Conservation (phyloP, 2,888 invertebrate genomes). For the Drosophila neonasuta region DNA sequence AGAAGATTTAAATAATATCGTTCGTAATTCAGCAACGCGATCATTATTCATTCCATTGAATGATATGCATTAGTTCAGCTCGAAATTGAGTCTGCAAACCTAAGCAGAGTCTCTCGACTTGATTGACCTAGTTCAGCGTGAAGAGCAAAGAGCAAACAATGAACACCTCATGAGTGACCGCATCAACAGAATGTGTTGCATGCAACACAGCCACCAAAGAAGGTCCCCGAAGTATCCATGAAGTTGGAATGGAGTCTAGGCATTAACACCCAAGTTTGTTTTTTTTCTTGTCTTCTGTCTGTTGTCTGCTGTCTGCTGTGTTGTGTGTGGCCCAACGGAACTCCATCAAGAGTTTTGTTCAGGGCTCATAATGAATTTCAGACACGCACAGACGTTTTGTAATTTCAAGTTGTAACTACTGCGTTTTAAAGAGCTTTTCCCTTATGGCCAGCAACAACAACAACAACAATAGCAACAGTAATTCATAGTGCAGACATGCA, state of each 20-base stretch:
- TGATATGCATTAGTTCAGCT: conserved; percentile 7
- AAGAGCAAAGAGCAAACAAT: conserved; percentile 66
- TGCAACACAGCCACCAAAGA: conserved; percentile 19
- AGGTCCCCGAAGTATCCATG: neutral
- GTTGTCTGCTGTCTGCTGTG: conserved; percentile 13
- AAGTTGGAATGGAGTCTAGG: conserved; percentile 30
- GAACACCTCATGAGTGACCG: conserved; percentile 62
- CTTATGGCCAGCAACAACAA: conserved; percentile 43
- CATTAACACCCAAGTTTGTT: conserved; percentile 61
- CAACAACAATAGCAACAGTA: too few relatives aligned
- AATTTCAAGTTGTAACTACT: conserved; percentile 72
- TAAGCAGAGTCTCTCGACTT: conserved; percentile 21
- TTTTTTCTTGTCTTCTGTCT: neutral
- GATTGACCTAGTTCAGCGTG: conserved; percentile 65
- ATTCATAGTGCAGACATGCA: conserved; percentile 20
- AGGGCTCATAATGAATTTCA: conserved; percentile 77
- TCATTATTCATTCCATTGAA: conserved; percentile 2
- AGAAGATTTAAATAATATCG: too few relatives aligned
- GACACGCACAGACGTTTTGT: conserved; percentile 81
- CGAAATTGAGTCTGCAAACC: conserved; percentile 9
- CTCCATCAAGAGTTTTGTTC: conserved; percentile 39
- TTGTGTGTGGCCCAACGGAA: conserved; percentile 48
- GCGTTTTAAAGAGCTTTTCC: conserved; percentile 65
- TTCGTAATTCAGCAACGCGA: neutral
- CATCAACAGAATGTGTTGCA: conserved; percentile 29